Evolutionary conservation across 2,888 invertebrate species (phyloP), one percentile per base, ranked within the genome.

Genomic region (Plagodis dolabraria): DNA sequence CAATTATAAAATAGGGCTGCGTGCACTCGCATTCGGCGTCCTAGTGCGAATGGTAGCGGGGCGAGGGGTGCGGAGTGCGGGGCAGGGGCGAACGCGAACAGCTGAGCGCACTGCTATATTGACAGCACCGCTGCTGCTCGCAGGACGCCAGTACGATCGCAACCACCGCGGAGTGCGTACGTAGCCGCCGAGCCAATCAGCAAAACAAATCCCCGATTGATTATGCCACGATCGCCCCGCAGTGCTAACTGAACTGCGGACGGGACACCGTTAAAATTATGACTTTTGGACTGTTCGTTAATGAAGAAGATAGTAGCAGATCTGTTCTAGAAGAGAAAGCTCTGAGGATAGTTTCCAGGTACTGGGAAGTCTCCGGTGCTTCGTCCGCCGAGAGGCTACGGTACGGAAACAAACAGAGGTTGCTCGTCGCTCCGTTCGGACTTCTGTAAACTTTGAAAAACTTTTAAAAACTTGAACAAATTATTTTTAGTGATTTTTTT

Each of bases 101-200:
- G 94, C 94, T 94, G 94, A 94, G 93, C 89, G 89, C 75, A 75
- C 82, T 80, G 84, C 89, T 92, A 93, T 94, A 94, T 94, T 94
- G 93, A 92, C 92, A 92, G 91, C 94, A 93, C 89, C 47, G 88
- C 88, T 90, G 86, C 88, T 89, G 77, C 75, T 80, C 79, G 51
- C 45, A 47, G 49, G 57, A 45, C 48, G 92, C 91, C 93, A 94
- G 94, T 94, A 92, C 91, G 91, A 90, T 89, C 88, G 86, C 88
- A 83, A 88, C 82, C 83, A 78, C 67, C 83, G 85, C 87, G 87
- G 87, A 87, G 90, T 88, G 79, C 87, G 82, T 75, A 86, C 89
- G 90, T 87, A 88, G 88, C 87, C 86, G 87, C 87, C 67, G 61
- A 67, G 71, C 70, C 77, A 69, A 70, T 60, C 65, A 65, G 64